phyloP scores from a whole-genome alignment of 2,113 vertebrate genomes.

The Numida meleagris region DNA sequence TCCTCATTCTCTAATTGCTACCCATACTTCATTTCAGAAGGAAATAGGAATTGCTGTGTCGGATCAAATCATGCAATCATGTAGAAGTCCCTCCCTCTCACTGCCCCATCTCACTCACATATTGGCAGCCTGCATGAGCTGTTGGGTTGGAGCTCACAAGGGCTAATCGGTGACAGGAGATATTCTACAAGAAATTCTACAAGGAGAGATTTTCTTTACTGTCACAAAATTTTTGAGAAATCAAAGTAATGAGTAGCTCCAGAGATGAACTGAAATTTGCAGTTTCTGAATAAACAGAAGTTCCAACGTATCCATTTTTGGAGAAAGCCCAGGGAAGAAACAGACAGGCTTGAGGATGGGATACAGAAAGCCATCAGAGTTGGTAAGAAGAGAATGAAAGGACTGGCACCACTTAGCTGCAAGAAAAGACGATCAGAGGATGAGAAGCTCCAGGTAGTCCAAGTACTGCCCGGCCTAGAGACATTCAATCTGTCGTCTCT shows the following conservation, averaged over 20 bases:
- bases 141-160: neutral
- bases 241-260: too few relatives aligned
- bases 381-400: neutral
- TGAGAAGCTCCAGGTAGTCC: neutral
- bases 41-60: neutral
- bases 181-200: neutral
- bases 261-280: neutral
- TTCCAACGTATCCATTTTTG: neutral
- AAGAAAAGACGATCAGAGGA: neutral
- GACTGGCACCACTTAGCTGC: neutral
- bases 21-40: neutral
- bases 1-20: neutral
- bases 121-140: neutral
- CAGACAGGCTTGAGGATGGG: neutral
- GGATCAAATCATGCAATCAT: neutral
- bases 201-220: neutral
- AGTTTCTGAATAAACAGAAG: neutral
- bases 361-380: neutral
- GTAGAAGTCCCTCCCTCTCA: neutral
- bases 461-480: neutral
- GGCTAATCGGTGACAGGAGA: neutral
- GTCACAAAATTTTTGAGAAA: too few relatives aligned
- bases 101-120: fast-evolving
- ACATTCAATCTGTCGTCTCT: neutral
- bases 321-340: neutral